Evolutionary conservation across 2,113 vertebrate genomes (phyloP), one percentile per base, ranked within the genome.

Genomic region (Psammodynastes pulverulentus): DNA sequence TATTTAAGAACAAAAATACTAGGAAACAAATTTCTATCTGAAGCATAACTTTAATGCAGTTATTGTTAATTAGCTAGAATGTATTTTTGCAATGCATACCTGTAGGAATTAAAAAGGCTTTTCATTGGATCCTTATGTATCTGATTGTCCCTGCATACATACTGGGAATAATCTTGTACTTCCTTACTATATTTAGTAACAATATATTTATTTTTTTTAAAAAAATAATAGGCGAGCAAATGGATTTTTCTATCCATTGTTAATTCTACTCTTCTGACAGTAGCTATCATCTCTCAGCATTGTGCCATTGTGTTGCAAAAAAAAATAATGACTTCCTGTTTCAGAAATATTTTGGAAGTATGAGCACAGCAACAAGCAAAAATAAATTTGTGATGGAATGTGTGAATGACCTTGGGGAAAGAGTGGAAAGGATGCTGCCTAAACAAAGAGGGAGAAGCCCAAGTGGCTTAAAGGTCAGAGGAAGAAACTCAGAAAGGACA

Each of bases 81-180:
- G 0, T n/a, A 56, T 34, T 91, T 91, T 91, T 26, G 72, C 46
- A 84, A 54, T 84, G 23, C 4, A 46, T 48, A 34, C 21, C 86
- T 23, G 26, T 21, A 62, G 24, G 52, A 79, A 92, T 6, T 91
- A 88, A 19, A 10, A 9, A 10, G 29, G 7, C 26, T 46, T 5
- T 1, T 1, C 2, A 19, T 0, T 0, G 45, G 7, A 79, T 0
- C 13, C 0, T 86, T 46, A 34, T 43, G n/a, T 34, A 24, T 62
- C 48, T 19, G 1, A 67, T 67, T 89, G 1, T 1, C 34, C 23
- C 43, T 52, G 26, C 23, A 53, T 0, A 8, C 21, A 87, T 2
- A 10, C 84, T 39, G 62, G 48, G 86, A 90, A 24, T 5, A 62
- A 89, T 87, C 84, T 49, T 51, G 24, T 58, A 4, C 2, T 90